Evolutionary conservation across 2,113 vertebrate species (phyloP).

Genomic region (Osmerus eperlanus): DNA sequence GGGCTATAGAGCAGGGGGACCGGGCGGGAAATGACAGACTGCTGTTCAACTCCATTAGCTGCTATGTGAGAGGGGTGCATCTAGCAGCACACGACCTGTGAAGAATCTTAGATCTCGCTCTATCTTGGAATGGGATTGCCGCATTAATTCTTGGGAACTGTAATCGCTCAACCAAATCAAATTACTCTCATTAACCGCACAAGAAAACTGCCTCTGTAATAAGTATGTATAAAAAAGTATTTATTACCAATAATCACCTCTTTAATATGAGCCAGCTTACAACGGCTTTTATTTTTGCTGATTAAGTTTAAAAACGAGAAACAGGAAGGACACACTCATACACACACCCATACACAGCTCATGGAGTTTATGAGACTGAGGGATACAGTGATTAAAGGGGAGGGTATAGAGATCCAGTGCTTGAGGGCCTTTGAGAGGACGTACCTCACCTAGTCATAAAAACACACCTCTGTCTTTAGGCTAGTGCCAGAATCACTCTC

Average conservation of each 20-base stretch:
- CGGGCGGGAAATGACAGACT: conserved; percentile 87
- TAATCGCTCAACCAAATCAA: conserved; percentile 99
- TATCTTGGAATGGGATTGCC: conserved; percentile 95
- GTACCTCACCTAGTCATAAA: conserved; percentile 70
- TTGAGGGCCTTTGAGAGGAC: conserved; percentile 72
- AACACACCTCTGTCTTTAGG: conserved; percentile 71
- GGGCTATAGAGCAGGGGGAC: conserved; percentile 80
- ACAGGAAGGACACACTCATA: conserved; percentile 57
- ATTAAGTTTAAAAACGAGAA: conserved; percentile 75
- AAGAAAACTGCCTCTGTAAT: conserved; percentile 99
- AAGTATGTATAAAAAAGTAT: conserved; percentile 89
- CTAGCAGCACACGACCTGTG: conserved; percentile 97
- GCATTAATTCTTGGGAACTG: conserved; percentile 99
- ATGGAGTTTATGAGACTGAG: conserved; percentile 70
- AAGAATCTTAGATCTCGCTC: conserved; percentile 99
- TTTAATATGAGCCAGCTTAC: conserved; percentile 72
- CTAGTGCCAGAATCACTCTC: conserved; percentile 52
- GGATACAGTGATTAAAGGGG: conserved; percentile 78
- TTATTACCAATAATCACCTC: conserved; percentile 98
- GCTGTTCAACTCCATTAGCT: conserved; percentile 99
- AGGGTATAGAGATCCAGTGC: conserved; percentile 68
- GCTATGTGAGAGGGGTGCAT: conserved; percentile 95
- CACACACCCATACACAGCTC: conserved; percentile 41
- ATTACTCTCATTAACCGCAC: conserved; percentile 99
- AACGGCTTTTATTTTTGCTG: conserved; percentile 78